Evolutionary conservation across 2,113 vertebrate species (phyloP).

Genomic region (Otis tarda): DNA sequence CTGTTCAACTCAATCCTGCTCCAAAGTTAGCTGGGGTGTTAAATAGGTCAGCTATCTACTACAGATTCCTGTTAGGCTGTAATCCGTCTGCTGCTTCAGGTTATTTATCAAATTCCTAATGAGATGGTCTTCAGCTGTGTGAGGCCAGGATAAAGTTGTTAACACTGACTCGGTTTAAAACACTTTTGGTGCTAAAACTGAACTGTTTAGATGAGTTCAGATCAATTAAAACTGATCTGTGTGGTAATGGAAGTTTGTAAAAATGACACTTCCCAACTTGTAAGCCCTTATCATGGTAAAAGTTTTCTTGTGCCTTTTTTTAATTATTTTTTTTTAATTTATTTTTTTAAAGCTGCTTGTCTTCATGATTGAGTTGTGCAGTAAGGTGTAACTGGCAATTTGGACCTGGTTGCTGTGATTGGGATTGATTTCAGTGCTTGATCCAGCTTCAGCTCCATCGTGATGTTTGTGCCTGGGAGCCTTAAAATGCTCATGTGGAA

Average conservation of each 20-base stretch:
- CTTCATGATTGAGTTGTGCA: not conserved
- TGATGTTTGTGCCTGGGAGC: not conserved
- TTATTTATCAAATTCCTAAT: conserved; percentile 31
- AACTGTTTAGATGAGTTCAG: not conserved
- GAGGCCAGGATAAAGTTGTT: not conserved
- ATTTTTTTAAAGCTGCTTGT: not conserved
- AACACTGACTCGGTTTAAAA: not conserved
- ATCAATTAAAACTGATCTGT: not conserved
- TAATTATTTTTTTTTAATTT: too few relatives aligned
- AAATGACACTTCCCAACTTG: not conserved
- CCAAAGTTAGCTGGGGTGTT: not conserved
- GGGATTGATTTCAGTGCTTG: not conserved
- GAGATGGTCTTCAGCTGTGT: not conserved
- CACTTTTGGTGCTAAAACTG: not conserved
- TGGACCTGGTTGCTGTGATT: not conserved
- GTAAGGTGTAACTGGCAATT: not conserved
- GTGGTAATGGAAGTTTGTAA: not conserved
- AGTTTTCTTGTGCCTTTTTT: not conserved
- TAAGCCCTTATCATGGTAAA: not conserved
- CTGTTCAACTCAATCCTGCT: conserved; percentile 22
- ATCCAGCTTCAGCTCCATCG: not conserved
- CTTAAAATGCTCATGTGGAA: not conserved
- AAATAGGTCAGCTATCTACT: conserved; percentile 20
- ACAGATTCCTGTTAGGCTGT: not conserved
- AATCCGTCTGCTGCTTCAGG: not conserved